phyloP scores from a whole-genome alignment of 1,140 invertebrate genomes.

The Zeugodacus cucurbitae region DNA sequence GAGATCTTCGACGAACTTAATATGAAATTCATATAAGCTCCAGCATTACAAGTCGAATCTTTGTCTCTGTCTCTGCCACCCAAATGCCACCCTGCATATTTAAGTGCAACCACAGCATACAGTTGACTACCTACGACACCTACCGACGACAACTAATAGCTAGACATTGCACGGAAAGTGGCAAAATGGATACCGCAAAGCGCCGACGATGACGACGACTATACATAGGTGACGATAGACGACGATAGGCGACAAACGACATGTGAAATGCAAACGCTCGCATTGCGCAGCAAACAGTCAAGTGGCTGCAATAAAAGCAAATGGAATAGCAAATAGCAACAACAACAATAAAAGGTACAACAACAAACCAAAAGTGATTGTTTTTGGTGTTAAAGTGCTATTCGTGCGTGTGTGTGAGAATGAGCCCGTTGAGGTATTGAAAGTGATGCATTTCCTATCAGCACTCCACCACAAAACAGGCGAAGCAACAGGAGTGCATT shows the following conservation, averaged over 20 bases:
- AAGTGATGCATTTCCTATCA: not conserved
- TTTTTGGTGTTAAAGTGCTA: not conserved
- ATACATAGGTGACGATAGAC: no score
- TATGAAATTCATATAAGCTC: no score
- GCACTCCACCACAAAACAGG: not conserved
- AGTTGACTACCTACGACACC: no score
- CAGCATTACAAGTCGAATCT: no score
- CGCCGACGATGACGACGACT: no score
- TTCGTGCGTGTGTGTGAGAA: not conserved
- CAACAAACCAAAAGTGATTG: slow-evolving; percentile 26
- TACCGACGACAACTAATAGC: not conserved
- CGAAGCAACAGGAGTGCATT: slow-evolving; percentile 9
- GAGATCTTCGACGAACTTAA: no score
- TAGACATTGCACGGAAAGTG: not conserved
- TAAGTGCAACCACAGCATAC: no score
- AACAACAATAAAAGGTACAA: not conserved
- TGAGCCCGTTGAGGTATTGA: not conserved
- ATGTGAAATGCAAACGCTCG: not conserved
- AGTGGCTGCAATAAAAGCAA: slow-evolving; percentile 6
- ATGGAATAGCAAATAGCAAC: not conserved
- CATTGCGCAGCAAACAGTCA: slow-evolving; percentile 5
- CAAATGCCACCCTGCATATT: no score
- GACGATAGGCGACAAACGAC: not conserved
- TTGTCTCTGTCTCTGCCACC: no score
- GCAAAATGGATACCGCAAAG: not conserved